Evolutionary conservation across 1,140 invertebrate genomes (phyloP).

Genomic region (Arion vulgaris): DNA sequence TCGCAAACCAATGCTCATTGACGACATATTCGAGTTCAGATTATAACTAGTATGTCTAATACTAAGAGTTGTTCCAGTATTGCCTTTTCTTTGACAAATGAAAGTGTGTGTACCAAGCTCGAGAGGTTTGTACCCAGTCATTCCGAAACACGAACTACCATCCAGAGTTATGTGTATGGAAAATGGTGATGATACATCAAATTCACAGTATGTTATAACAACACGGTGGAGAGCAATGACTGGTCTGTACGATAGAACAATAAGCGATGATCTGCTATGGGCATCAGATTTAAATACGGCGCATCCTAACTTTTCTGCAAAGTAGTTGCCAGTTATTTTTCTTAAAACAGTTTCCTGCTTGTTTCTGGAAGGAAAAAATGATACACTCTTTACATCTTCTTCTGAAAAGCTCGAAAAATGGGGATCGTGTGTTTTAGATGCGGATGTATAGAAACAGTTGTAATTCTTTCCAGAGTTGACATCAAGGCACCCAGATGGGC

Average conservation of each 20-base stretch:
- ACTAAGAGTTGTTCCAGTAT: not conserved
- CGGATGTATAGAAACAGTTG: not conserved
- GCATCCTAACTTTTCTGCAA: not conserved
- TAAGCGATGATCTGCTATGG: not conserved
- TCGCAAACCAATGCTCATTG: not conserved
- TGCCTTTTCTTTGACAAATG: not conserved
- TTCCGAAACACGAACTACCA: not conserved
- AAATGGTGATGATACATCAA: not conserved
- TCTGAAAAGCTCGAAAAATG: not conserved
- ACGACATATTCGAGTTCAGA: not conserved
- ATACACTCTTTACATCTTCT: not conserved
- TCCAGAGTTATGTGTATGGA: not conserved
- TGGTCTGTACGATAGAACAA: not conserved
- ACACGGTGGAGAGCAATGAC: not conserved
- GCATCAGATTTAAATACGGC: not conserved
- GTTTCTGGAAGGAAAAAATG: not conserved
- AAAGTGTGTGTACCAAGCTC: not conserved
- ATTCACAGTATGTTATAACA: not conserved
- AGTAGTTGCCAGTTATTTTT: not conserved
- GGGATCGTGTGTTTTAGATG: not conserved
- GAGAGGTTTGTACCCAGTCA: not conserved
- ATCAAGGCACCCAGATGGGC: not conserved
- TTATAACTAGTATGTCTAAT: conserved; percentile 2
- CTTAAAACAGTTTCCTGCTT: not conserved
- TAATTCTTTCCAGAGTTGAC: not conserved